phyloP scores from a whole-genome alignment of 2,113 vertebrate species.

The Atlantisia rogersi region DNA sequence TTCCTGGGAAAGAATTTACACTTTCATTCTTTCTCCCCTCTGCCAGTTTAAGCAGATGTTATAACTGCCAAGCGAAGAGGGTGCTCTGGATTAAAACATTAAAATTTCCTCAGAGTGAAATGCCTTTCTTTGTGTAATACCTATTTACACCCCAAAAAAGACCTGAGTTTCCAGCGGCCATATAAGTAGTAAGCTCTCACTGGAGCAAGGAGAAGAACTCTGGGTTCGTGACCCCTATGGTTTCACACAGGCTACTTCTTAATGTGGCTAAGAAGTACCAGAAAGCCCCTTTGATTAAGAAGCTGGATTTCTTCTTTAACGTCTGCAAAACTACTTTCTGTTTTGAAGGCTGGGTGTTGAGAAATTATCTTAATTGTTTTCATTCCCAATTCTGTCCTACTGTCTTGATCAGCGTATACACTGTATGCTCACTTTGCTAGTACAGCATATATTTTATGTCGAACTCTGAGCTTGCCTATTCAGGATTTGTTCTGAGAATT shows the following conservation, averaged over 20 bases:
- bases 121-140: neutral
- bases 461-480: neutral
- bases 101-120: neutral
- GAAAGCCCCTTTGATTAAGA: neutral
- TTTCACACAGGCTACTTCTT: neutral
- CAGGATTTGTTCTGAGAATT: neutral
- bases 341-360: neutral
- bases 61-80: neutral
- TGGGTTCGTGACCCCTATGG: rapidly evolving
- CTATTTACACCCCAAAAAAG: neutral
- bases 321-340: neutral
- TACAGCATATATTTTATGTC: neutral
- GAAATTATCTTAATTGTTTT: neutral
- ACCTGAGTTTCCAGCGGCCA: neutral
- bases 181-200: neutral
- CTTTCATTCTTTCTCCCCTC: neutral
- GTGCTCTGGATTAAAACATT: neutral
- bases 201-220: neutral
- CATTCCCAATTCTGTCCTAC: neutral
- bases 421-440: neutral
- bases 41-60: neutral
- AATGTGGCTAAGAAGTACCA: neutral
- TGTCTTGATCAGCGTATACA: neutral
- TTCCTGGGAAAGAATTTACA: neutral
- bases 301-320: neutral